These are phyloP conservation scores for Tragulus kanchil DNA, from an alignment of 2,113 vertebrate species.

Conservation along the genomic window DNA sequence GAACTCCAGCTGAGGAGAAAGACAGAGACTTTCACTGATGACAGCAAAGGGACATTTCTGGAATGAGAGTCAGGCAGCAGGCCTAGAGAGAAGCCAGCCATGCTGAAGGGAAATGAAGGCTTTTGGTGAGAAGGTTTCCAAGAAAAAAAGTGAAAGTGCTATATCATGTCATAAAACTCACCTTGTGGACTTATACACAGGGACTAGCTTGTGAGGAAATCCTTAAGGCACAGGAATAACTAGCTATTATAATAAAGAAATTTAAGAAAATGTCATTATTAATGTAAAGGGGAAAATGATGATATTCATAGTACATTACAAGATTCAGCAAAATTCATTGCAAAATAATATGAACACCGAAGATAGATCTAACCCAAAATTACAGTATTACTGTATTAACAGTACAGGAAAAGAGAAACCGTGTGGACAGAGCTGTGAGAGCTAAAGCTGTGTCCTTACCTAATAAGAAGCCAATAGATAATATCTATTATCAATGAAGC, in stretches of 20 bases:
- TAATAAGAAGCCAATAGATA: neutral
- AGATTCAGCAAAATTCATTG: neutral
- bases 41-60: neutral
- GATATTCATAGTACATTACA: neutral
- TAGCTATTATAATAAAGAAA: neutral
- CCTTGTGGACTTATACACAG: neutral
- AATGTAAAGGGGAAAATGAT: conserved; percentile 7
- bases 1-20: conserved; percentile 24
- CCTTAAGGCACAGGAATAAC: conserved; percentile 1
- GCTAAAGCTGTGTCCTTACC: neutral
- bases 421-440: neutral
- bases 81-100: neutral
- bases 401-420: neutral
- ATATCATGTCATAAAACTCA: neutral
- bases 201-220: neutral
- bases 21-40: neutral
- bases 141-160: neutral
- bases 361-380: neutral
- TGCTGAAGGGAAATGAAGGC: neutral
- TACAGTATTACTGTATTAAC: neutral
- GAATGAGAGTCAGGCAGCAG: neutral
- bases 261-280: neutral
- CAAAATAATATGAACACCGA: neutral
- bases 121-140: neutral
- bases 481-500: neutral